phyloP scores from a whole-genome alignment of 2,113 vertebrate species.

The western clawed frog (Xenopus tropicalis) region UCB_Xtro_10.0 CM004446.2:87150001-87150500 shows the following conservation, averaged over 20 bases:
- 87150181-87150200: slow-evolving; percentile 40
- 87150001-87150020: no score
- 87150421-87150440: slow-evolving; percentile 67
- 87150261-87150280: slow-evolving; percentile 51
- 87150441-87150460: slow-evolving; percentile 66
- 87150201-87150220: not conserved
- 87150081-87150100: slow-evolving; percentile 12
- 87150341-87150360: slow-evolving; percentile 75
- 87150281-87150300: slow-evolving; percentile 70
- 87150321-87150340: slow-evolving; percentile 90
- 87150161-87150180: not conserved
- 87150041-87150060: not conserved
- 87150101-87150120: slow-evolving; percentile 28
- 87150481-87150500: slow-evolving; percentile 74
- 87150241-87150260: slow-evolving; percentile 48
- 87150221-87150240: slow-evolving; percentile 38
- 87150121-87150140: not conserved
- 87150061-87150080: not conserved
- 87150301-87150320: slow-evolving; percentile 85
- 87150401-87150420: slow-evolving; percentile 71
- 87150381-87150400: slow-evolving; percentile 48
- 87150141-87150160: not conserved
- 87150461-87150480: slow-evolving; percentile 77
- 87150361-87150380: slow-evolving; percentile 71
- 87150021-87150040: not conserved